phyloP scores from a whole-genome alignment of 1,140 invertebrate species.

The Leptinotarsa lineolata region DNA sequence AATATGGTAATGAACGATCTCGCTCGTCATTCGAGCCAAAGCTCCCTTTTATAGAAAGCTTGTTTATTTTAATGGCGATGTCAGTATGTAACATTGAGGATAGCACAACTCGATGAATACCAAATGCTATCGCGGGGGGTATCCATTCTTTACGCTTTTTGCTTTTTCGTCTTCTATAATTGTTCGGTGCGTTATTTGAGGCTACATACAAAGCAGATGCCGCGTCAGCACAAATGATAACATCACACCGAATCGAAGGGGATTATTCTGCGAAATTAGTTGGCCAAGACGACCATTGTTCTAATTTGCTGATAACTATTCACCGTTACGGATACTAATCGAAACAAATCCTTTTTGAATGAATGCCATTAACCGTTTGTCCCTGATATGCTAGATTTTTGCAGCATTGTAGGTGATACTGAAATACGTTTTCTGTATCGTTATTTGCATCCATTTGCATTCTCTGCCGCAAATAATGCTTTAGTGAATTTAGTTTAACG shows the following conservation, averaged over 20 bases:
- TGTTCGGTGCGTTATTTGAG: constrained; percentile 2
- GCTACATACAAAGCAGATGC: constrained; percentile 3
- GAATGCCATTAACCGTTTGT: too few species aligned
- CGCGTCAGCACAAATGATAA: constrained; percentile 1
- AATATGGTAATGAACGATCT: constrained; percentile 48
- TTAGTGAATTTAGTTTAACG: too few species aligned
- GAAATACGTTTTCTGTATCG: too few species aligned
- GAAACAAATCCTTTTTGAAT: neutral
- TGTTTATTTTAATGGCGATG: constrained; percentile 34
- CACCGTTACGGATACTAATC: neutral
- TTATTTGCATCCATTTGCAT: too few species aligned
- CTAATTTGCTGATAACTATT: constrained; percentile 9
- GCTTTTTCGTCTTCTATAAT: constrained; percentile 6
- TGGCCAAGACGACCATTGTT: constrained; percentile 24
- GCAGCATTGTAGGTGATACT: too few species aligned
- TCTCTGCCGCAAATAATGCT: too few species aligned
- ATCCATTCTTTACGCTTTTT: constrained; percentile 17
- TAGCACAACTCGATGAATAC: constrained; percentile 26
- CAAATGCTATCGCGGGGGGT: neutral
- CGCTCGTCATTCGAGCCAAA: constrained; percentile 12
- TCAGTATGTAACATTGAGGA: constrained; percentile 5
- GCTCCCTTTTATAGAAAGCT: constrained; percentile 26
- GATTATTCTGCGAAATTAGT: constrained; percentile 13
- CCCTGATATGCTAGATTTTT: too few species aligned
- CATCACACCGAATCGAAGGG: neutral